Conservation (phyloP, 92 coral and sea anemone species). For the Bergia sp. region DNA sequence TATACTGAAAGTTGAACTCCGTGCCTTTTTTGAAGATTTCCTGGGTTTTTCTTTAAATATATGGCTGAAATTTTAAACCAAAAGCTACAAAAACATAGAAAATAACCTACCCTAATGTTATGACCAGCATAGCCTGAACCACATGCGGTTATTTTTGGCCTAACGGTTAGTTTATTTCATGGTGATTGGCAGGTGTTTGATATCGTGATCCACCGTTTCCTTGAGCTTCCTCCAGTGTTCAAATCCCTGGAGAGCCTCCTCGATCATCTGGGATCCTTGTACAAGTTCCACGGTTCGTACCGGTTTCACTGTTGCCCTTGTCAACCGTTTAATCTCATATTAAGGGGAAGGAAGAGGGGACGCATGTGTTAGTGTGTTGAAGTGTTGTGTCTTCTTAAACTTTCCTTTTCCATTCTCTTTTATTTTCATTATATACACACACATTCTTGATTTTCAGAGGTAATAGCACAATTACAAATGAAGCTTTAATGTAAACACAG, state of each 20-base stretch:
- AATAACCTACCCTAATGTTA: no score
- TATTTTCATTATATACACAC: no score
- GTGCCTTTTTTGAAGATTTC: no score
- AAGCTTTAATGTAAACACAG: no score
- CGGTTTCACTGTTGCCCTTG: neutral
- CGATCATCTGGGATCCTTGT: conserved; percentile 88
- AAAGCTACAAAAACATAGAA: no score
- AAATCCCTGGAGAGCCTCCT: conserved; percentile 90
- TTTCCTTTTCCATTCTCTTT: neutral
- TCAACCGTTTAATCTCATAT: neutral
- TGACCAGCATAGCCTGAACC: no score
- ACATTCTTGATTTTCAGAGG: no score
- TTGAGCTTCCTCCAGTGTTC: conserved; percentile 92
- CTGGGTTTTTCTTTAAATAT: no score
- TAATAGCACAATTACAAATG: no score
- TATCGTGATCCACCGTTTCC: conserved; percentile 94
- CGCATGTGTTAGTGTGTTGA: neutral
- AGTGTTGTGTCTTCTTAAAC: neutral
- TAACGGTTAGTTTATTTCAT: neutral
- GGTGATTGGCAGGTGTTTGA: conserved; percentile 79
- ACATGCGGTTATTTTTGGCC: no score
- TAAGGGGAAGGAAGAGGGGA: neutral
- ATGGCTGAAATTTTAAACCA: no score
- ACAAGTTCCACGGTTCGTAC: conserved; percentile 90
- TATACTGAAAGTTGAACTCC: no score